Base-by-base conservation (phyloP, 2,113 vertebrate genomes). In the Zosterops borbonicus region DNA sequence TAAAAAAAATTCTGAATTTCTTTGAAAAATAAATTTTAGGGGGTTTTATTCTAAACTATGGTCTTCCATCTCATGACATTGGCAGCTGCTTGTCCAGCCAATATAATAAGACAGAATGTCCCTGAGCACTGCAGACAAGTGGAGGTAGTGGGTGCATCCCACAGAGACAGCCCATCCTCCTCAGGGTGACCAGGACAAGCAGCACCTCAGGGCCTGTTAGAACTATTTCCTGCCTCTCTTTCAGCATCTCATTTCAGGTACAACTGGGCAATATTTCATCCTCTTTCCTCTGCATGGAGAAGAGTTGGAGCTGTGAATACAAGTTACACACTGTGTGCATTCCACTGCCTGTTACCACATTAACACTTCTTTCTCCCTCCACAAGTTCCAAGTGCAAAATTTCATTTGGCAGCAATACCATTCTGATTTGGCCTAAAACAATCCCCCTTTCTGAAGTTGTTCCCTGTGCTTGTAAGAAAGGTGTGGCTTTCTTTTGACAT, bases 341-440 rank as follows among this genome's bases (percentile, higher is more conserved):
- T 94, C 88, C 76, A 44, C 82, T 92, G 88, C 47, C 75, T 91
- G 73, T 81, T 92, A 63, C 3, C 93, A 83, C 90, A 89, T 93
- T 96, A 95, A 87, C 83, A 87, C 69, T 83, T 44, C 68, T 94
- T 73, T 64, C 92, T 78, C 79, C 71, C 59, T 88, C 35, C 69
- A 70, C 50, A 35, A 65, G 35, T 23, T 94, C 53, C 69, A 8
- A 18, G 53, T 62, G 81, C 55, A 93, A 68, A 94, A 95, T 93
- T 78, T 60, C 73, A 56, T 56, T 86, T 92, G 90, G 94, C 83
- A 95, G 83, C 35, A 93, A 41, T 6, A 89, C 14, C 74, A 44
- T 59, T 75, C 68, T 59, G 18, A 87, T 90, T 47, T 83, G 62
- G 90, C 82, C 85, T 83, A n/a, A 90, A 93, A 91, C 46, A 88